Base-by-base conservation (phyloP, 2,113 vertebrate species). In the Apeltes quadracus region DNA sequence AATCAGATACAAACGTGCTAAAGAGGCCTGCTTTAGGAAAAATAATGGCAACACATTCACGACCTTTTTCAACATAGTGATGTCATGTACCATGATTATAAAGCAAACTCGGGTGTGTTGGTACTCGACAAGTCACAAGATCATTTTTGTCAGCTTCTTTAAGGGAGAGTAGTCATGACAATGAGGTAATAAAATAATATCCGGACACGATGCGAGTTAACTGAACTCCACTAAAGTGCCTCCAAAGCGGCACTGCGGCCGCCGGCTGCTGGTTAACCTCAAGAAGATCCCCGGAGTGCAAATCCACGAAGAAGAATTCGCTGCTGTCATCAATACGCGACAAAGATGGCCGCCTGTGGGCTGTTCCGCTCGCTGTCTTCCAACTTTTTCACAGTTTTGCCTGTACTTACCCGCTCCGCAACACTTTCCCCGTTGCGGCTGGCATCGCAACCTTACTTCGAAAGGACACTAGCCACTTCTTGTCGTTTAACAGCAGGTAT, bases 281-380 rank as follows among this genome's bases (percentile, higher is more conserved):
- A 23, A 48, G 46, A n/a, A 20, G 20, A 15, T 43, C 41, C 22
- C 22, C 12, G 50, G 22, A 25, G 22, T 25, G 50, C 50, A 53
- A 23, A 53, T 7, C 27, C 64, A 51, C 36, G 77, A 81, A 88
- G 84, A 82, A 85, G 41, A 80, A 46, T 0, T 5, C 0, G 14
- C 32, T 44, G 7, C 7, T 7, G 66, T 88, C 85, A 87, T 90
- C 79, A 89, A 23, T 62, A 61, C 59, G 89, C 88, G 89, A 87
- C 89, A 84, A 90, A 91, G 2, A 94, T 94, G 93, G 92, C 93
- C 59, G 82, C 84, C 51, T 81, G 86, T 73, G 75, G 70, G 68
- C 53, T 93, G 1, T 0, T 94, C 39, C 90, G 93, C 44, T 87
- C 87, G 39, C 22, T 87, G 48, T 89, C 87, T 85, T 81, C 84